Percentiles rank a stretch among this genome's conserved stretches.
phyloP scores from a whole-genome alignment of 23 tunicate species.

The Botrylloides violaceus region DNA sequence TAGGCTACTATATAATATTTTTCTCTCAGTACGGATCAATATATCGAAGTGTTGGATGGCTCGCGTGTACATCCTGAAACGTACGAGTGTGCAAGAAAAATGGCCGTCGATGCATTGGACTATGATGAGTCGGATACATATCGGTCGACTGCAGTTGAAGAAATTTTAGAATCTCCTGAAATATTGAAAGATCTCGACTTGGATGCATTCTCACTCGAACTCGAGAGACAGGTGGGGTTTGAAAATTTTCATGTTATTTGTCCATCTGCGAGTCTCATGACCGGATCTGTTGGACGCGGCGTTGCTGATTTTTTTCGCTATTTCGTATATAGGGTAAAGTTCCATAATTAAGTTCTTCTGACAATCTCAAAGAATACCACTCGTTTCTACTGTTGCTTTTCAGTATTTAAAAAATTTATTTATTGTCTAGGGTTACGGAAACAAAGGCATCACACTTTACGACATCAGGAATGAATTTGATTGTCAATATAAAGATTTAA shows the following conservation, averaged over 20 bases:
- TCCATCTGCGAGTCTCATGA: too few relatives aligned
- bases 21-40: slow-evolving; percentile 50
- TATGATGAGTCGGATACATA: slow-evolving; percentile 85
- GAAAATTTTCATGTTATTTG: too few relatives aligned
- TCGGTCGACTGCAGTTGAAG: slow-evolving; percentile 76
- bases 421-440: slow-evolving; percentile 63
- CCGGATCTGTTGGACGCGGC: too few relatives aligned
- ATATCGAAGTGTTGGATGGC: slow-evolving; percentile 94
- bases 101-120: slow-evolving; percentile 95
- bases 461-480: slow-evolving; percentile 89
- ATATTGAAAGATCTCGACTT: slow-evolving; percentile 86
- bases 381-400: not conserved
- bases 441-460: slow-evolving; percentile 89
- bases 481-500: slow-evolving; percentile 74
- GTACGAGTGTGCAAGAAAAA: slow-evolving; percentile 98
- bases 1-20: not conserved
- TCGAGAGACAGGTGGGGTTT: slow-evolving; percentile 87
- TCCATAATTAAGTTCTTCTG: too few relatives aligned
- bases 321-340: too few relatives aligned
- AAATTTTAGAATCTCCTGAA: slow-evolving; percentile 87
- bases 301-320: too few relatives aligned
- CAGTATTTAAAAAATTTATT: too few relatives aligned
- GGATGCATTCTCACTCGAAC: slow-evolving; percentile 92
- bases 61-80: slow-evolving; percentile 96
- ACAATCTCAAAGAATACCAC: not conserved